phyloP scores from a whole-genome alignment of 2,797 vertebrate species.

The Parambassis ranga region DNA sequence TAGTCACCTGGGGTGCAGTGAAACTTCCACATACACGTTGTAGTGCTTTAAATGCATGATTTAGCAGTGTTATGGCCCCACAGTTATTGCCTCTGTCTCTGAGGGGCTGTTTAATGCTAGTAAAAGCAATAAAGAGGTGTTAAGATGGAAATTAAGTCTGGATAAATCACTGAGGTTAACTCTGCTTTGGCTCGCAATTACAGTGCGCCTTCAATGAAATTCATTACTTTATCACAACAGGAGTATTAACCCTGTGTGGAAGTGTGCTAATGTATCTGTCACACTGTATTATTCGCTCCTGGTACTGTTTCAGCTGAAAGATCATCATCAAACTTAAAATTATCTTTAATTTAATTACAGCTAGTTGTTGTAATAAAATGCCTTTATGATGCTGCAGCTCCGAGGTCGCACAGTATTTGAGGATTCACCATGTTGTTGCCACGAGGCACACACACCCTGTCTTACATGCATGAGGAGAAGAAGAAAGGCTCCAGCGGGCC shows the following conservation, averaged over 20 bases:
- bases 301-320: not conserved
- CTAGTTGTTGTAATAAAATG: conserved; percentile 4
- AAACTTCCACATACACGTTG: conserved; percentile 20
- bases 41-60: conserved; percentile 65
- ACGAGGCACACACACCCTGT: conserved; percentile 3
- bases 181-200: conserved; percentile 53
- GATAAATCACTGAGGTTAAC: conserved; percentile 69
- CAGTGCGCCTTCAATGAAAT: conserved; percentile 41
- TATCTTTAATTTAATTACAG: conserved; percentile 19
- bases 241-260: conserved; percentile 20
- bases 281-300: not conserved
- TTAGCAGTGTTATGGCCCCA: conserved; percentile 57
- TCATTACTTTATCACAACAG: conserved; percentile 46
- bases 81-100: conserved; percentile 65
- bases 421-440: conserved; percentile 29
- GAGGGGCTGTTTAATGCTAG: conserved; percentile 62
- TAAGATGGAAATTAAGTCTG: conserved; percentile 69
- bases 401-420: not conserved
- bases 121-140: conserved; percentile 72
- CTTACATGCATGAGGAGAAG: conserved; percentile 3
- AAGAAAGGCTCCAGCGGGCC: conserved; percentile 58
- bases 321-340: not conserved
- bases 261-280: conserved; percentile 18
- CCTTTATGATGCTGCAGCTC: not conserved
- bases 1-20: conserved; percentile 32